Conservation (phyloP, 1,140 invertebrate genomes). For the Lepidurus packardi region DNA sequence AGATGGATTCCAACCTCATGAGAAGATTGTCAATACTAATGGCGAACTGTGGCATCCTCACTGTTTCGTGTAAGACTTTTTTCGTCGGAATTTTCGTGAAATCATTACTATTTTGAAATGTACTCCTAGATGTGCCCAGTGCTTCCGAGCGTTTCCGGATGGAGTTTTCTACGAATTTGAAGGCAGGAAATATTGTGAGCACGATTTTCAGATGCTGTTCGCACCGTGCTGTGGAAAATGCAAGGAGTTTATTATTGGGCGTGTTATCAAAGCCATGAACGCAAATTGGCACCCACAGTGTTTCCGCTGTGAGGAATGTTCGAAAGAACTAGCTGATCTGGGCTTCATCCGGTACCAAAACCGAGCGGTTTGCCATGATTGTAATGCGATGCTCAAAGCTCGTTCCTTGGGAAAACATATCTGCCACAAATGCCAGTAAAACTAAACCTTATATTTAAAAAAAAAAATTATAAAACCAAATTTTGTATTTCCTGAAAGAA, state of each 20-base stretch:
- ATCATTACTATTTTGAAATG: constrained; percentile 36
- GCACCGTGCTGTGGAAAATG: constrained; percentile 97
- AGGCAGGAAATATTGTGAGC: constrained; percentile 97
- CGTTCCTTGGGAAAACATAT: constrained; percentile 92
- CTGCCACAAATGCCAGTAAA: constrained; percentile 98
- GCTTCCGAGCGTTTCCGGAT: constrained; percentile 95
- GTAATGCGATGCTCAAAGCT: constrained; percentile 92
- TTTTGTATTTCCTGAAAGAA: not conserved
- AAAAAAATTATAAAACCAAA: not conserved
- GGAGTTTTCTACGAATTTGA: constrained; percentile 99
- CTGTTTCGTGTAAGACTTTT: constrained; percentile 91
- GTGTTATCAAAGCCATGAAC: constrained; percentile 99
- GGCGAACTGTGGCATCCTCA: constrained; percentile 97
- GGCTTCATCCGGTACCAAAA: constrained; percentile 94
- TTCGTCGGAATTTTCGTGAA: not conserved
- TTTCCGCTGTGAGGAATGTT: constrained; percentile 92
- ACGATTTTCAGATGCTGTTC: constrained; percentile 97
- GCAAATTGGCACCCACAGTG: constrained; percentile 97
- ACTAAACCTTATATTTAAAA: constrained; percentile 39
- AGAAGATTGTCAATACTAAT: constrained; percentile 98
- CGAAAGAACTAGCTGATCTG: constrained; percentile 83
- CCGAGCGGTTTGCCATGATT: constrained; percentile 91
- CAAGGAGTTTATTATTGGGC: constrained; percentile 91
- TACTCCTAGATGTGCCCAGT: constrained; percentile 86
- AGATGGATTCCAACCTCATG: constrained; percentile 87